Base-by-base conservation (phyloP, 1,140 invertebrate genomes). In the Tetramorium simillimum region DNA sequence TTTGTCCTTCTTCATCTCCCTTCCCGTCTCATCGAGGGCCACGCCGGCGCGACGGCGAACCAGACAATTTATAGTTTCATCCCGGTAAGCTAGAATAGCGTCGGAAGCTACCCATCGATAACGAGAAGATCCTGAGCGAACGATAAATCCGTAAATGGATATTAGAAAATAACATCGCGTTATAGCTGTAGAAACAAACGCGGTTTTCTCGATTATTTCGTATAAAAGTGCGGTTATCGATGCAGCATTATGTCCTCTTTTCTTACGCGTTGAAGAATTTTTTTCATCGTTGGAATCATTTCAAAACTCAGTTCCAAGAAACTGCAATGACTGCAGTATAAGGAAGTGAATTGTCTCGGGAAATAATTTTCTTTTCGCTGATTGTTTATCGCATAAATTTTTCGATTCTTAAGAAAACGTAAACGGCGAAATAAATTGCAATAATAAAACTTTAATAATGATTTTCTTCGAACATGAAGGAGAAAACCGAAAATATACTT, bases 1-100 rank as follows among this genome's bases (percentile, higher is more conserved):
- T 91, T 89, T 91, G 88, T 91, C 77, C 90, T 77, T 92, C 86
- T 91, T 86, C 86, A 49, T 84, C 69, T 67, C 69, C 16, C 49
- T 43, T 40, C 46, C 24, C 82, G 18, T 1, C 9, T 24, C 63
- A 43, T 62, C 60, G 53, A 46, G 16, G 56, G 46, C 82, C 12
- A 60, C 73, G 76, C 43, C 21, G 46, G 58, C 73, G 18, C 85
- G 75, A 67, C 85, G 63, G 43, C 53, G 62, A 53, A 69, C 46
- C 49, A 67, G 53, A 75, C 84, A 81, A 53, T 85, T 90, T 89
- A 85, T 70, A 70, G 78, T 87, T 90, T 90, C 86, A 70, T 85
- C 81, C 73, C 72, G 78, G 58, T 63, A 87, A 85, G 51, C 56
- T 60, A 43, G 60, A 69, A 62, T 51, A 67, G 49, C 77, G 70